A percentile compares a stretch with the other conserved stretches of the same genome.
These are phyloP conservation scores for Brenthis ino DNA, from an alignment of 2,888 invertebrate genomes.

Conservation along the genomic window DNA sequence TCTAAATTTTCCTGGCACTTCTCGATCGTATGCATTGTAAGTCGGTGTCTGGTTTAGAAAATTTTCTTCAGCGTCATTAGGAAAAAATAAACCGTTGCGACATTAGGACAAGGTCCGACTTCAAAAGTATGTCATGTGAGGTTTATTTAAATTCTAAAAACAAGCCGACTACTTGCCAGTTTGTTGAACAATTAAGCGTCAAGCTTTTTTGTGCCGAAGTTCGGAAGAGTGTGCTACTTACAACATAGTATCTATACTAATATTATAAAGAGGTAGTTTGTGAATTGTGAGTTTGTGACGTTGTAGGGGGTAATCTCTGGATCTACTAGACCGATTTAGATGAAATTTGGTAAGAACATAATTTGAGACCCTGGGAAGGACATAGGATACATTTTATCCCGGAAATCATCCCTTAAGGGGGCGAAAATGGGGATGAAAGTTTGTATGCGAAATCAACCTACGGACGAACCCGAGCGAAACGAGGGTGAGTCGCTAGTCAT, in stretches of 20 bases:
- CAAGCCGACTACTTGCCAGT: not conserved
- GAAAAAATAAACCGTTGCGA: constrained; percentile 29
- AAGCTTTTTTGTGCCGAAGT: not conserved
- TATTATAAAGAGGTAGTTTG: too few species aligned
- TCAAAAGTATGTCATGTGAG: constrained; percentile 5
- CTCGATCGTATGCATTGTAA: not conserved
- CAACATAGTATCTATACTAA: not conserved
- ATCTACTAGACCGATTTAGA: too few species aligned
- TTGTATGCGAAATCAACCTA: too few species aligned
- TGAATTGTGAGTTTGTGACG: too few species aligned
- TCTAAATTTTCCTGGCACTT: constrained; percentile 3
- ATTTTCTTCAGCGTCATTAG: constrained; percentile 26
- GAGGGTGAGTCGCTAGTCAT: not conserved
- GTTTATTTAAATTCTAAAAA: not conserved
- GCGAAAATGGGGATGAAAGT: too few species aligned
- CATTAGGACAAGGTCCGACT: constrained; percentile 25
- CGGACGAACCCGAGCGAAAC: too few species aligned
- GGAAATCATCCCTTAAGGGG: too few species aligned
- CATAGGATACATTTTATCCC: too few species aligned
- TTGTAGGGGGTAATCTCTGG: too few species aligned
- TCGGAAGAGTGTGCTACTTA: not conserved
- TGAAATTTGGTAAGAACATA: too few species aligned
- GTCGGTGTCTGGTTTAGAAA: not conserved
- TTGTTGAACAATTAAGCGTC: not conserved
- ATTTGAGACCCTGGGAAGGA: too few species aligned